Percentiles rank a stretch among this genome's conserved stretches.
Conservation (phyloP, 2,888 invertebrate genomes). For the Sphinx pinastri region DNA sequence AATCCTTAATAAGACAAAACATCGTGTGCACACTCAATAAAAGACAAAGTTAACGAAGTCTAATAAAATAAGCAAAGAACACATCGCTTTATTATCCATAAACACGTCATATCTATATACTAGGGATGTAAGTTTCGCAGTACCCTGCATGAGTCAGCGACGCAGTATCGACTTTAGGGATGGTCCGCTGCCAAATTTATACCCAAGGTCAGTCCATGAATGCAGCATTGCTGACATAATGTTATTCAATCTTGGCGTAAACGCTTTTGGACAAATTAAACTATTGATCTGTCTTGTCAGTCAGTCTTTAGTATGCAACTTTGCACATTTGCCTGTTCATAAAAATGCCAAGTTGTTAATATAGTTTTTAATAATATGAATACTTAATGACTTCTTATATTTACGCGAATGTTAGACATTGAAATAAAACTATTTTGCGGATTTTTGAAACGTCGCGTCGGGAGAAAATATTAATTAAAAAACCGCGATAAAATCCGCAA, state of each 20-base stretch:
- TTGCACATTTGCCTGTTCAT: too few relatives aligned
- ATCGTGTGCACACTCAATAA: not conserved
- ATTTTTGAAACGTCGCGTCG: too few relatives aligned
- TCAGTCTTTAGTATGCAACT: too few relatives aligned
- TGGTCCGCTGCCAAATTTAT: slow-evolving; percentile 28
- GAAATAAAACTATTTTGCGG: too few relatives aligned
- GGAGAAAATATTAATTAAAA: too few relatives aligned
- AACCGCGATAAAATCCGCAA: too few relatives aligned
- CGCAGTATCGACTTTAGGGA: slow-evolving; percentile 46
- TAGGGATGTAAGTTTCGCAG: not conserved
- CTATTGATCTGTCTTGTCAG: not conserved
- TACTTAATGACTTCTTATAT: too few relatives aligned
- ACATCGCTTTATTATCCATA: not conserved
- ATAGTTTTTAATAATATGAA: too few relatives aligned
- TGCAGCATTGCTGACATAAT: slow-evolving; percentile 41
- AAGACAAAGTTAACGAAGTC: not conserved
- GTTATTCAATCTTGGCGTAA: slow-evolving; percentile 31
- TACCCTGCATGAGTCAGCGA: slow-evolving; percentile 50
- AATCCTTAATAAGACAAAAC: not conserved
- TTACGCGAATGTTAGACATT: too few relatives aligned
- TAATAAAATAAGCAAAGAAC: not conserved
- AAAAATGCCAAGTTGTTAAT: too few relatives aligned
- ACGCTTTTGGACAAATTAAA: not conserved
- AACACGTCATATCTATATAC: not conserved
- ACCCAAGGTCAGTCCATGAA: slow-evolving; percentile 40